phyloP scores from a whole-genome alignment of 2,888 invertebrate genomes.

The Yponomeuta sedellus region DNA sequence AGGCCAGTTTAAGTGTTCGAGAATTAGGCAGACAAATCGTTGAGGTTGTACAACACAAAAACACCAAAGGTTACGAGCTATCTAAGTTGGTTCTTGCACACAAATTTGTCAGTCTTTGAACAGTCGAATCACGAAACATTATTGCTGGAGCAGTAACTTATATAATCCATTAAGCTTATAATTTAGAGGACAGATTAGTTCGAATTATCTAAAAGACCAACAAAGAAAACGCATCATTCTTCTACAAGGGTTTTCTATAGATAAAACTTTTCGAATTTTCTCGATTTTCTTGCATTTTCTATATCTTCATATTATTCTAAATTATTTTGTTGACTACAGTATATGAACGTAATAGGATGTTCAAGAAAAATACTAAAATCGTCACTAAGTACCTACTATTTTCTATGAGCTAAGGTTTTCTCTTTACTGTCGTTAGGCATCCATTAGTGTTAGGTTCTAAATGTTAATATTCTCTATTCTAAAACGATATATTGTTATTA shows the following conservation, averaged over 20 bases:
- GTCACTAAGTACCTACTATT: neutral
- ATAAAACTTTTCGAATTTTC: no score
- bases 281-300: neutral
- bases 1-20: neutral
- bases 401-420: neutral
- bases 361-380: neutral
- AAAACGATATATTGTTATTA: neutral
- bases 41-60: neutral
- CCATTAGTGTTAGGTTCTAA: neutral
- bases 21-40: neutral
- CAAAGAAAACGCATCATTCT: neutral
- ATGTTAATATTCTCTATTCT: neutral
- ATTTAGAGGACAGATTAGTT: constrained; percentile 2
- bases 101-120: constrained; percentile 63
- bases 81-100: constrained; percentile 46
- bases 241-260: neutral
- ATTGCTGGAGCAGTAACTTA: constrained; percentile 56
- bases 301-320: neutral
- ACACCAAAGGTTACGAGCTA: neutral
- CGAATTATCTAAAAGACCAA: neutral
- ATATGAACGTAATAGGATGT: neutral
- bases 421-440: neutral
- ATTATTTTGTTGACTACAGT: neutral
- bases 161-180: constrained; percentile 17
- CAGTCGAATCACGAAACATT: constrained; percentile 67